A percentile compares a stretch with the other conserved stretches of the same genome.
Evolutionary conservation across 1,140 invertebrate genomes (phyloP).

Genomic region (Neodiprion lecontei): DNA sequence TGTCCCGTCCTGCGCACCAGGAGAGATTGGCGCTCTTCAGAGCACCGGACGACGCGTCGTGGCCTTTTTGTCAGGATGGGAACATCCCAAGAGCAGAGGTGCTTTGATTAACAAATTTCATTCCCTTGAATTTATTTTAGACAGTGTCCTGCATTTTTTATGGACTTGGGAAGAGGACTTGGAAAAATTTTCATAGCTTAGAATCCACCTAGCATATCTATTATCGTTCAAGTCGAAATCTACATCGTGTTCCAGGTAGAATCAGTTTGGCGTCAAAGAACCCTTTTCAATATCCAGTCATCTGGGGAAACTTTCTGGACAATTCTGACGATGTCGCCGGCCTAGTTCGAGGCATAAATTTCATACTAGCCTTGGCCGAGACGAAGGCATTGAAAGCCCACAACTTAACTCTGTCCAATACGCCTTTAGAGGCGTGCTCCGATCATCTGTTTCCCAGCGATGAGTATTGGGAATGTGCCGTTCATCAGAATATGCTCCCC

Average conservation of each 20-base stretch:
- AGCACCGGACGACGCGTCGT: conserved; percentile 52
- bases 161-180: no score
- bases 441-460: conserved; percentile 64
- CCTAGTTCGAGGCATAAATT: conserved; percentile 53
- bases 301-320: conserved; percentile 67
- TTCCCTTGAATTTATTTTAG: no score
- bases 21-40: conserved; percentile 40
- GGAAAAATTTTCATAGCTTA: no score
- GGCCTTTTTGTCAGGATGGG: conserved; percentile 68
- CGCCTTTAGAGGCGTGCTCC: conserved; percentile 35
- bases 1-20: conserved; percentile 46
- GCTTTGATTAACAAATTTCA: conserved; percentile 38
- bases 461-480: conserved; percentile 65
- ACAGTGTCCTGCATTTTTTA: no score
- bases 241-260: conserved; percentile 58
- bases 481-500: conserved; percentile 55
- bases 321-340: conserved; percentile 52
- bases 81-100: conserved; percentile 82
- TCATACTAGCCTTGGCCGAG: conserved; percentile 41
- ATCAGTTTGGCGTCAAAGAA: conserved; percentile 54
- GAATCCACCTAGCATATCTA: no score
- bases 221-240: no score
- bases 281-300: conserved; percentile 64
- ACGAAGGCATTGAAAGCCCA: conserved; percentile 40
- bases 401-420: conserved; percentile 32